These are phyloP conservation scores for Eupithecia pulchellata DNA, from an alignment of 2,888 invertebrate genomes.

Conservation along the genomic window DNA sequence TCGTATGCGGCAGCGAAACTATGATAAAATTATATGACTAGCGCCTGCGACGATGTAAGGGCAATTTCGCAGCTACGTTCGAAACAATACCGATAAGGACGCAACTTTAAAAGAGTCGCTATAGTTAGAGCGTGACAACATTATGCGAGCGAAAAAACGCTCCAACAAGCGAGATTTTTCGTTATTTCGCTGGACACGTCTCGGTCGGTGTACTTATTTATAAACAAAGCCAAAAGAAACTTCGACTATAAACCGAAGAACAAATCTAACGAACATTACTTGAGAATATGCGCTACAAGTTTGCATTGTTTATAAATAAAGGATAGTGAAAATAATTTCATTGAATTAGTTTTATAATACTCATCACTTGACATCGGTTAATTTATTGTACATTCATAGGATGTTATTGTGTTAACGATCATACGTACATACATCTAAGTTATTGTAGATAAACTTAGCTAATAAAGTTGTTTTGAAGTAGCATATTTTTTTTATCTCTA, in stretches of 20 bases:
- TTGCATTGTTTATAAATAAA: conserved; percentile 24
- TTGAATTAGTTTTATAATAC: conserved; percentile 58
- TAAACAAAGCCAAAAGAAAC: background rate
- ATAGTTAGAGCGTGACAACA: background rate
- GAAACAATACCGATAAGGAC: too few relatives aligned
- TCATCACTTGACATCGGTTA: conserved; percentile 60
- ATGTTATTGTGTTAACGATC: conserved; percentile 52
- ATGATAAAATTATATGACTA: background rate
- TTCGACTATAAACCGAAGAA: background rate
- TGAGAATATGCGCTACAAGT: conserved; percentile 2
- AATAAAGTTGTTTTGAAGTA: conserved; percentile 55
- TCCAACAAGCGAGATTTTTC: background rate
- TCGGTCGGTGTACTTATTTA: conserved; percentile 8
- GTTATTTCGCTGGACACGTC: background rate
- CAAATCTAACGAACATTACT: background rate
- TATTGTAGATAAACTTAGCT: conserved; percentile 54
- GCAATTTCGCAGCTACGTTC: background rate
- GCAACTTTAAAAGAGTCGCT: background rate
- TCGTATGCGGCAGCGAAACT: background rate
- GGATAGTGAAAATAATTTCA: conserved; percentile 12
- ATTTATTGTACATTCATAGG: conserved; percentile 62
- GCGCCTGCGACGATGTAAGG: background rate
- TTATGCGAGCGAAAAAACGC: background rate
- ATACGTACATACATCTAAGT: conserved; percentile 46
- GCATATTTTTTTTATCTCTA: conserved; percentile 25